Evolutionary conservation across 1,140 invertebrate species (phyloP).

Genomic region (Drosophila seguyi): DNA sequence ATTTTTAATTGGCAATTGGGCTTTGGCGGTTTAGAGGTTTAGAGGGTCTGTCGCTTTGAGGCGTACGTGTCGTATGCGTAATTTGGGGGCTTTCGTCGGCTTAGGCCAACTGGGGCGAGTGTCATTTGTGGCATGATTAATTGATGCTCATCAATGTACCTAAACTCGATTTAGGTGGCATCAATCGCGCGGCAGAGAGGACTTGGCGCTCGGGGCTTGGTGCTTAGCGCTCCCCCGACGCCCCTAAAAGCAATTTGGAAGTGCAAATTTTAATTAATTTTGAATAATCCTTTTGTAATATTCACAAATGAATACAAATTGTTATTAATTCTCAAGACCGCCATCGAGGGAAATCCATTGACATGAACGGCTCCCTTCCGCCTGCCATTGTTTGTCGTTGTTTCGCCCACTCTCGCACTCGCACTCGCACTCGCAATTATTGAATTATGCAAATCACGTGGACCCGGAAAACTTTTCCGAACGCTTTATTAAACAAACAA

Average conservation of each 20-base stretch:
- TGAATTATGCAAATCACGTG: slow-evolving; percentile 76
- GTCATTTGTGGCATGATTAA: slow-evolving; percentile 78
- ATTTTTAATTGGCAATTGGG: slow-evolving; percentile 79
- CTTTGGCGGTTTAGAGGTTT: slow-evolving; percentile 39
- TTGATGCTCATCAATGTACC: slow-evolving; percentile 81
- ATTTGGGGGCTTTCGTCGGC: slow-evolving; percentile 66
- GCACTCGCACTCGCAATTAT: slow-evolving; percentile 33
- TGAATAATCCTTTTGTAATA: slow-evolving; percentile 81
- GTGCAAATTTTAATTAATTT: slow-evolving; percentile 83
- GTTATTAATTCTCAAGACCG: slow-evolving; percentile 79
- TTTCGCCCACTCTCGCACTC: neutral
- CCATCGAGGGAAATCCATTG: slow-evolving; percentile 62
- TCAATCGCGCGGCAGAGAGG: slow-evolving; percentile 54
- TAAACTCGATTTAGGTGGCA: slow-evolving; percentile 75
- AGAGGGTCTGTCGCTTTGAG: slow-evolving; percentile 15
- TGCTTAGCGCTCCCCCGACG: neutral
- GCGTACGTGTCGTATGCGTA: slow-evolving; percentile 79
- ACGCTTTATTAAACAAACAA: slow-evolving; percentile 44
- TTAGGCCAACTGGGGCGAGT: slow-evolving; percentile 63
- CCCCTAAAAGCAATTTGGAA: slow-evolving; percentile 36
- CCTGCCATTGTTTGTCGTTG: slow-evolving; percentile 13
- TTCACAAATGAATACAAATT: slow-evolving; percentile 83
- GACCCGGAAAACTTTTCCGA: slow-evolving; percentile 44
- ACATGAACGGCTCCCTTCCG: slow-evolving; percentile 1
- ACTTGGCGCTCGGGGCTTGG: neutral